Evolutionary conservation across 2,113 vertebrate genomes (phyloP).

Genomic region (Tonatia bakeri): DNA sequence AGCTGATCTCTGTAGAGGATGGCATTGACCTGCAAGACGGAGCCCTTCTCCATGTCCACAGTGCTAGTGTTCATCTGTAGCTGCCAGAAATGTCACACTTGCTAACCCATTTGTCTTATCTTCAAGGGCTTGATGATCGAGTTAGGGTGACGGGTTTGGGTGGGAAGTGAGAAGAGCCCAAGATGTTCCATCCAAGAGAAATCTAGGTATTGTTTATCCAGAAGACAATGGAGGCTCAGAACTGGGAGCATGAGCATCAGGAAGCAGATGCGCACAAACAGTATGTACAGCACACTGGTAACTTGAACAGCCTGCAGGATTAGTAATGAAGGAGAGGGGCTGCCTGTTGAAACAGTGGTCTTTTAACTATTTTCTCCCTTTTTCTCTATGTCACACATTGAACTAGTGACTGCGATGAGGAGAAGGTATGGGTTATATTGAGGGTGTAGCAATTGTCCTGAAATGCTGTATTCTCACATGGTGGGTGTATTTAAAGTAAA

Average conservation of each 20-base stretch:
- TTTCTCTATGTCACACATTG: neutral
- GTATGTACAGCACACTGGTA: accelerated
- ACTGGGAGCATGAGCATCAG: neutral
- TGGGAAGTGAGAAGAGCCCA: neutral
- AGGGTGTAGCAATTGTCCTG: neutral
- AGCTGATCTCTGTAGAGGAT: neutral
- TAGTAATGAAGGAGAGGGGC: neutral
- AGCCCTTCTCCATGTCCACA: neutral
- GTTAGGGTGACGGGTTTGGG: neutral
- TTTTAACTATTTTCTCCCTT: too few species aligned
- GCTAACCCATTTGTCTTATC: neutral
- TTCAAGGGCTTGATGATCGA: neutral
- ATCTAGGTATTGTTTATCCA: neutral
- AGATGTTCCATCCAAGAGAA: neutral
- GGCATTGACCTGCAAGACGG: accelerated
- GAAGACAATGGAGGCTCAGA: neutral
- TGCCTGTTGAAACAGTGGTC: neutral
- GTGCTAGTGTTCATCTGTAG: neutral
- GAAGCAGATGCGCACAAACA: neutral
- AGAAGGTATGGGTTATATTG: neutral
- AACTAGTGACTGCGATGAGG: neutral
- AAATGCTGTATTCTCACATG: too few species aligned
- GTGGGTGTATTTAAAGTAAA: neutral
- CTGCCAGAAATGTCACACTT: neutral
- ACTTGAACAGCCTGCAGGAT: neutral